Evolutionary conservation across 2,113 vertebrate species (phyloP).

Genomic region (Phoxinus phoxinus): DNA sequence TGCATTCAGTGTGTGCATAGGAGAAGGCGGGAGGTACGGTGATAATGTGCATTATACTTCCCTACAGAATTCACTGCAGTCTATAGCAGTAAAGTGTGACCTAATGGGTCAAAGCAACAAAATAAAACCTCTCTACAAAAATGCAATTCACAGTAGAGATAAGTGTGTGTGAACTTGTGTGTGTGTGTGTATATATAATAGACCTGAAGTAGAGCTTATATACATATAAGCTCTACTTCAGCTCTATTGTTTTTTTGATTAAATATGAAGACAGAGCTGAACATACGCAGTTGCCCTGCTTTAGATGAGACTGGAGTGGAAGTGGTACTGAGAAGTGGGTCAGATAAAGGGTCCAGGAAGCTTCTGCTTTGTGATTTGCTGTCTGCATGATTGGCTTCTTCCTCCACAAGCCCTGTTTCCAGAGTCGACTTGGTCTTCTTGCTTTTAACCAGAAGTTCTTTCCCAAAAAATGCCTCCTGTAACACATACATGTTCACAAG

Average conservation of each 20-base stretch:
- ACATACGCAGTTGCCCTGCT: constrained; percentile 82
- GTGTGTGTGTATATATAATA: too few species aligned
- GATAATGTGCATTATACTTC: constrained; percentile 41
- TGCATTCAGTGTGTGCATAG: not conserved
- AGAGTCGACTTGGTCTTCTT: constrained; percentile 77
- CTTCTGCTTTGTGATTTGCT: constrained; percentile 72
- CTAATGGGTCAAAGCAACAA: constrained; percentile 29
- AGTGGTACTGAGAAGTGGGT: constrained; percentile 76
- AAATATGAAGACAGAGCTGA: not conserved
- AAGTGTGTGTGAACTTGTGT: too few species aligned
- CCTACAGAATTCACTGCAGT: constrained; percentile 23
- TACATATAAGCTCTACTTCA: not conserved
- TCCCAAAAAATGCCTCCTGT: constrained; percentile 97
- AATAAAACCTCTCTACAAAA: constrained; percentile 7
- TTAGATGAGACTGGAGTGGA: constrained; percentile 76
- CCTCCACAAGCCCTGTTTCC: constrained; percentile 71
- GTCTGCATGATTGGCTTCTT: constrained; percentile 73
- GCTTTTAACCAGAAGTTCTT: constrained; percentile 88
- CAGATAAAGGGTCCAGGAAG: constrained; percentile 80
- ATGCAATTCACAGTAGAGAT: not conserved
- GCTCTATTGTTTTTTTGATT: not conserved
- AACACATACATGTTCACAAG: constrained; percentile 18
- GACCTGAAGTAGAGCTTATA: too few species aligned
- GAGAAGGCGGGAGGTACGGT: not conserved
- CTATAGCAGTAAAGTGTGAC: constrained; percentile 23